Evolutionary conservation across 1,140 invertebrate species (phyloP), one percentile per base, ranked within the genome.

Genomic region (Tachypleus tridentatus): DNA sequence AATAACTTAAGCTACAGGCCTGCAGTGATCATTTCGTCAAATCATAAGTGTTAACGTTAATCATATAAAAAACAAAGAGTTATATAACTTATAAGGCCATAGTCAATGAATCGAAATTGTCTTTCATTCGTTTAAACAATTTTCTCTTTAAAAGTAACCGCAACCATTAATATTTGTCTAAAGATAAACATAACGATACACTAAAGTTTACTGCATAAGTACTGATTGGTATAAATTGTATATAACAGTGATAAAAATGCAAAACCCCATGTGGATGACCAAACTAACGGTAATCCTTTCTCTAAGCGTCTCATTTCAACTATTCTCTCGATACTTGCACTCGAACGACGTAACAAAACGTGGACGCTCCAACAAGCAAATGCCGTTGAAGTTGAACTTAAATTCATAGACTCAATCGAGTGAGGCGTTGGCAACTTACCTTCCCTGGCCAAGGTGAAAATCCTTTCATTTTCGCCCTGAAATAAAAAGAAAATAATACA

Each of bases 381-480:
- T 57, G 10, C 47, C 9, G 47, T 8, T 57, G 10, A 57, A 29
- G 29, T 57, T 5, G 5, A 8, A 57, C 5, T 11, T 6, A 57
- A 5, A 57, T 57, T 10, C n/a, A 57, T 11, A 57, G 47, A 6
- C 10, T 8, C 56, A 29, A 29, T 57, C 47, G 47, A 57, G 47
- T 29, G 47, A 57, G 47, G 47, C n/a, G 9, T 29, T 60, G 53
- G 7, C 29, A 10, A 48, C 58, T 60, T 48, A 60, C 58, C 49
- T 60, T 72, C 49, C 73, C 75, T 49, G 75, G 75, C 75, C 75
- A 76, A 4, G 70, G 70, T 50, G 70, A 69, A 63, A 72, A 76
- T 7, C 75, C 75, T 69, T 76, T 76, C 73, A 76, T 73, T 69
- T 76, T 75, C 48, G 74, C 74, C 75, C 75, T 60, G 29, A 6